Evolutionary conservation across 2,113 vertebrate species (phyloP).

Genomic region (Corythornis vintsioides): DNA sequence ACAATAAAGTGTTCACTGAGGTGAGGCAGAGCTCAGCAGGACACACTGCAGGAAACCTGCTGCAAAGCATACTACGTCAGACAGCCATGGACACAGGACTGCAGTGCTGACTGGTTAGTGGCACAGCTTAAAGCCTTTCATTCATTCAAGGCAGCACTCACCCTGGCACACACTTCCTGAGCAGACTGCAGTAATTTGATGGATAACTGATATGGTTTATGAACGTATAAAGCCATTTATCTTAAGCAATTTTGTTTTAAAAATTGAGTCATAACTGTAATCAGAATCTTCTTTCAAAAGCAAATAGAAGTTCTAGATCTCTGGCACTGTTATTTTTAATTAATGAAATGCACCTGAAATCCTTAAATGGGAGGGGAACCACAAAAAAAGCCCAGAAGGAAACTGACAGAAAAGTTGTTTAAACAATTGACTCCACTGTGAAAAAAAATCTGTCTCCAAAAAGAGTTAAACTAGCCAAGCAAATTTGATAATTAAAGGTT

Average conservation of each 20-base stretch:
- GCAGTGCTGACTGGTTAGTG: background rate
- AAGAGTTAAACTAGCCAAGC: background rate
- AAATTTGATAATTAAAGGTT: background rate
- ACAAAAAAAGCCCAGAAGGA: background rate
- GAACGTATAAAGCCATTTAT: background rate
- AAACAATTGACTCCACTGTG: background rate
- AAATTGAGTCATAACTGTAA: background rate
- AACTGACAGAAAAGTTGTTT: background rate
- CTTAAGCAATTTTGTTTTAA: background rate
- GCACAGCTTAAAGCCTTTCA: background rate
- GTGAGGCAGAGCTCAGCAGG: background rate
- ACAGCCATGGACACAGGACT: background rate
- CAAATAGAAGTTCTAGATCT: background rate
- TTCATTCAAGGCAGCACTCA: background rate
- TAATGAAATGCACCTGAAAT: background rate
- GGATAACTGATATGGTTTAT: background rate
- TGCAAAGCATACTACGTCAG: accelerated
- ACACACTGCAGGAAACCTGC: background rate
- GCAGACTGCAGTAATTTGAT: background rate
- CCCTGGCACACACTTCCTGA: background rate
- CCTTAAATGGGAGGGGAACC: background rate
- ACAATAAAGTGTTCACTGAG: background rate
- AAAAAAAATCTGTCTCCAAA: background rate
- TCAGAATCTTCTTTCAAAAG: background rate
- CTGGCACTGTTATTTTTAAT: background rate